phyloP scores from a whole-genome alignment of 2,113 vertebrate species.

The Notarius lentiginosus region DNA sequence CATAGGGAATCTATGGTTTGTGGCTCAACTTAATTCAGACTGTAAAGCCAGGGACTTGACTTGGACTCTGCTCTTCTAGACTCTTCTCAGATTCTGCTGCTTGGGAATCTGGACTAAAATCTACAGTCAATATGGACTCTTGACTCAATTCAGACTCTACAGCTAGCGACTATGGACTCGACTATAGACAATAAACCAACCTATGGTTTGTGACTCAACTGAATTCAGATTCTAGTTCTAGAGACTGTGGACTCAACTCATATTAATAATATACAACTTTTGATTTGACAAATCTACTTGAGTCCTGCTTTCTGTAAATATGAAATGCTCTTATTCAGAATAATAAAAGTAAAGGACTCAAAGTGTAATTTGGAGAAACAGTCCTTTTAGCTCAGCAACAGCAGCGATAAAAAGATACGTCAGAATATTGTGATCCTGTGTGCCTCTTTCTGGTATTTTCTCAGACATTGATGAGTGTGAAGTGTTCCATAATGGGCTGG shows the following conservation, averaged over 20 bases:
- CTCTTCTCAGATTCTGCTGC: not conserved
- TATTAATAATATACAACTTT: not conserved
- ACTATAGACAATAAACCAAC: not conserved
- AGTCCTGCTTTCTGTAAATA: not conserved
- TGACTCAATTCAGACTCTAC: not conserved
- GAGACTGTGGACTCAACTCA: not conserved
- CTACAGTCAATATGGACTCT: not conserved
- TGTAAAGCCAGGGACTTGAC: not conserved
- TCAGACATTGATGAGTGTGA: slow-evolving; percentile 88
- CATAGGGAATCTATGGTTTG: not conserved
- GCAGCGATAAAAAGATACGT: not conserved
- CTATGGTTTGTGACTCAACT: not conserved
- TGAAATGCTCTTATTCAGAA: not conserved
- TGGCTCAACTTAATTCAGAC: not conserved
- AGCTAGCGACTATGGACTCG: not conserved
- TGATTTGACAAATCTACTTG: not conserved
- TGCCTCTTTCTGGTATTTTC: slow-evolving; percentile 17
- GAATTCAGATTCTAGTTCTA: not conserved
- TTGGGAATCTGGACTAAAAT: not conserved
- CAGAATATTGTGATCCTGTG: not conserved
- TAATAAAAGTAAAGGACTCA: not conserved
- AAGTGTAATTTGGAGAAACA: not conserved
- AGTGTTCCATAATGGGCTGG: slow-evolving; percentile 77
- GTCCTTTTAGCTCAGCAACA: not conserved
- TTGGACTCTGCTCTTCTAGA: not conserved